These are phyloP conservation scores for Pipa parva DNA, from an alignment of 2,113 vertebrate genomes.

Conservation along the genomic window DNA sequence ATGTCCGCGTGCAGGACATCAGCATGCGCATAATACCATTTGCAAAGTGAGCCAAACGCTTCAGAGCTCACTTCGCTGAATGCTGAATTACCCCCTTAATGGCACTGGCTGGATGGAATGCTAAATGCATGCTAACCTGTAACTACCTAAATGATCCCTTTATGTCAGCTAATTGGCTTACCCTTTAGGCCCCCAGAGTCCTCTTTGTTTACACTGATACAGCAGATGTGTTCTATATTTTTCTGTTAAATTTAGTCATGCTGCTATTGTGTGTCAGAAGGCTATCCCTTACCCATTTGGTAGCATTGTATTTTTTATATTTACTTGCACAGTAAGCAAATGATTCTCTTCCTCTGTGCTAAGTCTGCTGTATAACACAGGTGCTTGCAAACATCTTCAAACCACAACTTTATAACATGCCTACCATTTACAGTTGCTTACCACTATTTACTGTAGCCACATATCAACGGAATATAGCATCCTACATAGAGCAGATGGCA, in stretches of 20 bases:
- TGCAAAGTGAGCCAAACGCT: too few relatives aligned
- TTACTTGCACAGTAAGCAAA: slow-evolving; percentile 15
- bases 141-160: too few relatives aligned
- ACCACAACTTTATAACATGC: slow-evolving; percentile 27
- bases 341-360: slow-evolving; percentile 30
- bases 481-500: slow-evolving; percentile 33
- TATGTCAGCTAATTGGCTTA: too few relatives aligned
- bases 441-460: slow-evolving; percentile 6
- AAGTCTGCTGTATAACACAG: slow-evolving; percentile 21
- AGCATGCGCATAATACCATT: too few relatives aligned
- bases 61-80: too few relatives aligned
- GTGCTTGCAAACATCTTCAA: slow-evolving; percentile 10
- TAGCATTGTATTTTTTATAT: slow-evolving; percentile 1
- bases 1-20: too few relatives aligned
- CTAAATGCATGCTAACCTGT: neutral
- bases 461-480: slow-evolving; percentile 20
- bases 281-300: neutral
- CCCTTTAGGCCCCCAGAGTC: too few relatives aligned
- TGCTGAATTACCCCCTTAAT: neutral
- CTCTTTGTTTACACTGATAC: too few relatives aligned
- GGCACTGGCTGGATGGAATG: too few relatives aligned
- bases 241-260: neutral
- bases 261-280: slow-evolving; percentile 16
- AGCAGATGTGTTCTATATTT: neutral
- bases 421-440: slow-evolving; percentile 31